Evolutionary conservation across 2,888 invertebrate species (phyloP).

Genomic region (Lasioglossum zephyrum): DNA sequence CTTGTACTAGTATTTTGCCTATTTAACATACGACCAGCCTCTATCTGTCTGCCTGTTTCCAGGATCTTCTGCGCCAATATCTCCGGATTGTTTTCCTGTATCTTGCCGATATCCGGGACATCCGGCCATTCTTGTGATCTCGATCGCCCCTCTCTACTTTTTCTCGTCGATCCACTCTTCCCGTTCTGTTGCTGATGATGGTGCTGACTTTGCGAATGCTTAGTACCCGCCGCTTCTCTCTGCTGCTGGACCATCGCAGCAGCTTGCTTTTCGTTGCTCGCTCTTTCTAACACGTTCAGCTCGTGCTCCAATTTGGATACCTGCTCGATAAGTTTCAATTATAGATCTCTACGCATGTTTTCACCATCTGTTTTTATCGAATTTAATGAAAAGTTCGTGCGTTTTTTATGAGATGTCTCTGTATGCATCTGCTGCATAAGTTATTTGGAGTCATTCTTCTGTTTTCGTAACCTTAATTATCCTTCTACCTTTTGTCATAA

Average conservation of each 20-base stretch:
- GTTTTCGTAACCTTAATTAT: not conserved
- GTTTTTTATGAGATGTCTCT: not conserved
- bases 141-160: slow-evolving; percentile 90
- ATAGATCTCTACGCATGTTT: slow-evolving; percentile 2
- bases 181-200: slow-evolving; percentile 79
- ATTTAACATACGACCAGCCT: slow-evolving; percentile 89
- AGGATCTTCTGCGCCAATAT: slow-evolving; percentile 95
- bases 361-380: not conserved
- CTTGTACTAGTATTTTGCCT: slow-evolving; percentile 69
- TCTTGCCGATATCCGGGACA: slow-evolving; percentile 95
- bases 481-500: not conserved
- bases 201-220: slow-evolving; percentile 74
- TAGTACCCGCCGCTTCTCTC: slow-evolving; percentile 75
- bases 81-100: slow-evolving; percentile 96
- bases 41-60: slow-evolving; percentile 95
- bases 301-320: slow-evolving; percentile 91
- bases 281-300: slow-evolving; percentile 90
- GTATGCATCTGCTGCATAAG: no score
- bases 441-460: not conserved
- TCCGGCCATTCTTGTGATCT: slow-evolving; percentile 97
- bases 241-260: slow-evolving; percentile 84
- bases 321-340: slow-evolving; percentile 59
- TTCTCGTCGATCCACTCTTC: slow-evolving; percentile 86
- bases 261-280: slow-evolving; percentile 88
- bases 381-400: not conserved